Evolutionary conservation across 2,797 vertebrate genomes (phyloP), one percentile per base, ranked within the genome.

Genomic region (Clarias laeviceps): DNA sequence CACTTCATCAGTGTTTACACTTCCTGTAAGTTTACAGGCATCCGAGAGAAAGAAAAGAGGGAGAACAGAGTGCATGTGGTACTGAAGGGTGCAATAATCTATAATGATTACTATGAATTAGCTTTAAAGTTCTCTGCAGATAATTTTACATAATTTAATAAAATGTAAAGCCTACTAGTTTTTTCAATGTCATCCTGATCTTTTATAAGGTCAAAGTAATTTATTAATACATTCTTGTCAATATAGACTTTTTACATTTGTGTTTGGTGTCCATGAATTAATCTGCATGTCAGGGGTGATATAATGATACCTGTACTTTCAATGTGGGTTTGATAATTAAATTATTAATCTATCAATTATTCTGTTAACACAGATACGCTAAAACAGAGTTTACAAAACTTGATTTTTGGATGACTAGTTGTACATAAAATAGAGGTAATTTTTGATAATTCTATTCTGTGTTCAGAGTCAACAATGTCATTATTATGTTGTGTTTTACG

Each of bases 1-100:
- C 95, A 95, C 95, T 92, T 92, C 91, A 94, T 92, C 93, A 91
- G 85, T 96, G 94, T 96, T 96, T 94, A 94, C 94, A 93, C 94
- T 96, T 96, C 95, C 94, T 95, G 94, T 94, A 89, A 90, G 91
- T 91, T 93, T 93, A 92, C 83, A 70, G 85, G 78, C 90, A 11
- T 62, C 66, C 29, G 82, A 86, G 80, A 86, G 77, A 81, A 62
- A 82, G 62, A 64, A 69, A 37, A 81, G 78, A 86, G 74, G 87
- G 72, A 79, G 64, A 80, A 65, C 56, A 18, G 45, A 22, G 64
- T 14, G 61, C 20, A 83, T 73, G 45, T 80, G 80, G 66, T 9
- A 85, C 15, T 32, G 24, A 76, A 78, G 61, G 82, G n/a, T 82
- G 79, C 84, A 64, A 61, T 54, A 11, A 81, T 57, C 11, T 69